phyloP scores from a whole-genome alignment of 2,113 vertebrate species.

The Hypomesus transpacificus region DNA sequence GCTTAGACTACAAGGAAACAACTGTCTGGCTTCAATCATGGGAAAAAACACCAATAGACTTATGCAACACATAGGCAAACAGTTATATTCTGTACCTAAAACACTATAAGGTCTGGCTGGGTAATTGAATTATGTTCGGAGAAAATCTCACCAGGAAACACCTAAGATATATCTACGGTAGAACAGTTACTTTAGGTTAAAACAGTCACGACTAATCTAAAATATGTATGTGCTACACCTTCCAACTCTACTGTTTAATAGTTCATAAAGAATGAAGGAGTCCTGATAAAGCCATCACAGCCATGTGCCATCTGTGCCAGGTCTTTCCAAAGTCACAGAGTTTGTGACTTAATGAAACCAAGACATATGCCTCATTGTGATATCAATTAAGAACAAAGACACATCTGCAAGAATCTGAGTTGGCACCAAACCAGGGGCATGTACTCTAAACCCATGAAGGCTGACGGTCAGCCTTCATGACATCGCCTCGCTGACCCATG shows the following conservation, averaged over 20 bases:
- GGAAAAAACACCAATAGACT: conserved; percentile 5
- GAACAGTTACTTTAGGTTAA: conserved; percentile 4
- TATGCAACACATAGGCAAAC: conserved; percentile 2
- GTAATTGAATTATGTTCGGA: no score
- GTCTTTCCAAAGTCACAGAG: no score
- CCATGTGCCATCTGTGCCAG: no score
- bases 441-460: not conserved
- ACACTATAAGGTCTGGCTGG: not conserved
- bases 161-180: not conserved
- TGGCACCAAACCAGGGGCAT: no score
- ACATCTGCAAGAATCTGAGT: no score
- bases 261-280: not conserved
- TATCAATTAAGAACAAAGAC: no score
- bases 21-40: conserved; percentile 20
- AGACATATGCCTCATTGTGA: not conserved
- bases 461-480: not conserved
- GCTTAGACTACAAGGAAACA: conserved; percentile 24
- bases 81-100: conserved; percentile 2
- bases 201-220: conserved; percentile 1
- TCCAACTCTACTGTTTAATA: conserved; percentile 8
- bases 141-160: not conserved
- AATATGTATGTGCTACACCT: conserved; percentile 2
- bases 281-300: not conserved
- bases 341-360: not conserved
- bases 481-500: conserved; percentile 22